Conservation (phyloP, 2,113 vertebrate genomes). For the human region GRCh38 chr16:26623501-26624000, state of each 20-base stretch:
- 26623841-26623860: background rate
- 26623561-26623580: background rate
- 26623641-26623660: fast-evolving
- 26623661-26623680: background rate
- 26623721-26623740: no score
- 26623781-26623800: no score
- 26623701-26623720: no score
- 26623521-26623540: no score
- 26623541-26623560: background rate
- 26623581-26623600: background rate
- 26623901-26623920: fast-evolving
- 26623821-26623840: background rate
- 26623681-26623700: no score
- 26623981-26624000: fast-evolving
- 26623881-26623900: no score
- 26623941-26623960: background rate
- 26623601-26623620: no score
- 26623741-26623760: no score
- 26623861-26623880: fast-evolving
- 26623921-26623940: background rate
- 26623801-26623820: background rate
- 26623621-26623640: background rate
- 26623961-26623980: background rate
- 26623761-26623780: no score
- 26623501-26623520: no score